These are phyloP conservation scores for Pocillopora grandis DNA, from an alignment of 92 coral and sea anemone genomes.

Conservation along the genomic window DNA sequence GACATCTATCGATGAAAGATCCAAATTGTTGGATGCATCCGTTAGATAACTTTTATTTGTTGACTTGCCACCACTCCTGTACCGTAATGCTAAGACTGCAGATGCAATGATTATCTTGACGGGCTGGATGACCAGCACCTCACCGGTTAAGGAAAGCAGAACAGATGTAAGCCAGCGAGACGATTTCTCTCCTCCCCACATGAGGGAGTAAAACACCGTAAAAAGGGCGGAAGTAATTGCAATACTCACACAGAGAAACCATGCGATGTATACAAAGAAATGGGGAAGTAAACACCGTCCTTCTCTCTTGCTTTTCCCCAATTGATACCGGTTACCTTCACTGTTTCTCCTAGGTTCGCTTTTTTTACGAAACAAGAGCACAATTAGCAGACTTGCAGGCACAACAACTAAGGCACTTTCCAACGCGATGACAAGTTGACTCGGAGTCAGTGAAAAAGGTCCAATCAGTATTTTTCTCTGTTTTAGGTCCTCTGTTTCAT, in stretches of 20 bases:
- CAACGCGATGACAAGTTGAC: slow-evolving; percentile 41
- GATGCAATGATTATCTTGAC: slow-evolving; percentile 35
- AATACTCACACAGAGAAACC: slow-evolving; percentile 43
- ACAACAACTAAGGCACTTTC: slow-evolving; percentile 32
- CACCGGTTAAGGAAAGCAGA: slow-evolving; percentile 39
- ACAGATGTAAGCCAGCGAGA: slow-evolving; percentile 55
- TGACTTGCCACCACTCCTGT: slow-evolving; percentile 32
- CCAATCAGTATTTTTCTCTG: slow-evolving; percentile 43
- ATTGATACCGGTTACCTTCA: background rate
- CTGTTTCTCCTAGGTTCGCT: background rate
- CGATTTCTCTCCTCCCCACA: slow-evolving; percentile 51
- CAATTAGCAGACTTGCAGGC: slow-evolving; percentile 38
- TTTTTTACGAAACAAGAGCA: slow-evolving; percentile 44
- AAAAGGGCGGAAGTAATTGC: slow-evolving; percentile 41
- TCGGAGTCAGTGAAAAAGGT: slow-evolving; percentile 46
- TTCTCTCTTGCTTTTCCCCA: background rate
- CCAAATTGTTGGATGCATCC: slow-evolving; percentile 6
- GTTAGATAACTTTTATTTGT: slow-evolving; percentile 39
- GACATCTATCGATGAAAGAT: background rate
- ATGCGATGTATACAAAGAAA: slow-evolving; percentile 39
- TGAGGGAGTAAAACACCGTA: slow-evolving; percentile 40
- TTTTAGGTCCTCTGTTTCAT: slow-evolving; percentile 9
- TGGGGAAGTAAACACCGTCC: slow-evolving; percentile 33
- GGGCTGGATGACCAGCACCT: slow-evolving; percentile 49
- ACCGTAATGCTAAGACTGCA: slow-evolving; percentile 44